These are phyloP conservation scores for Sebastes kiyomatsui DNA, from an alignment of 2,797 vertebrate species.

Conservation along the genomic window DNA sequence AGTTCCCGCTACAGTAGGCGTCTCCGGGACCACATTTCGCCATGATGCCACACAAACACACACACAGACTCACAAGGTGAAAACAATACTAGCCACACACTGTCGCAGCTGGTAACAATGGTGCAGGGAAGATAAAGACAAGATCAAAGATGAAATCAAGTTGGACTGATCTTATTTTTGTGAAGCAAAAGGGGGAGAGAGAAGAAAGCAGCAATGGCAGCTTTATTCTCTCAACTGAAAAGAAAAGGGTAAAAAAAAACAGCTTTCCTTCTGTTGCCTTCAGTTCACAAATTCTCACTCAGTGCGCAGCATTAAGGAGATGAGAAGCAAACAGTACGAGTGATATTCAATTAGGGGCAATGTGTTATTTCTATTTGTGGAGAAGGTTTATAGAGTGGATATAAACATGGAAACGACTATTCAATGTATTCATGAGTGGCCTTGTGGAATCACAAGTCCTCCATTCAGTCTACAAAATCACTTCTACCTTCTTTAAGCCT, in stretches of 20 bases:
- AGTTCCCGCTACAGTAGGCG: no score
- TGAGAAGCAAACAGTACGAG: neutral
- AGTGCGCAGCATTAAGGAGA: neutral
- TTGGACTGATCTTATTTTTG: neutral
- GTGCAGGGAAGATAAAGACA: neutral
- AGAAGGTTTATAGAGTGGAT: neutral
- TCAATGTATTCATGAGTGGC: neutral
- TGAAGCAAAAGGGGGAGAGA: neutral
- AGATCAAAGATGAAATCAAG: neutral
- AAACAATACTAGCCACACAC: no score
- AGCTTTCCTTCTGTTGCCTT: no score
- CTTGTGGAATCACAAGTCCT: slow-evolving; percentile 5
- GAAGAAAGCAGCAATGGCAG: neutral
- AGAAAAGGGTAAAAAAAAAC: neutral
- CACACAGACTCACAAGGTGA: no score
- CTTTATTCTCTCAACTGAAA: neutral
- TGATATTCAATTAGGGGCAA: neutral
- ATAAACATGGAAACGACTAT: neutral
- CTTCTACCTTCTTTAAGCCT: slow-evolving; percentile 19
- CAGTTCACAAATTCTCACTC: neutral
- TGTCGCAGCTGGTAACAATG: no score
- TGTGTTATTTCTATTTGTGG: neutral
- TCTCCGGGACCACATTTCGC: no score
- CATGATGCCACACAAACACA: no score
- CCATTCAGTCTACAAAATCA: slow-evolving; percentile 13